Conservation (phyloP, 2,888 invertebrate species). For the Hyppa rectilinea region DNA sequence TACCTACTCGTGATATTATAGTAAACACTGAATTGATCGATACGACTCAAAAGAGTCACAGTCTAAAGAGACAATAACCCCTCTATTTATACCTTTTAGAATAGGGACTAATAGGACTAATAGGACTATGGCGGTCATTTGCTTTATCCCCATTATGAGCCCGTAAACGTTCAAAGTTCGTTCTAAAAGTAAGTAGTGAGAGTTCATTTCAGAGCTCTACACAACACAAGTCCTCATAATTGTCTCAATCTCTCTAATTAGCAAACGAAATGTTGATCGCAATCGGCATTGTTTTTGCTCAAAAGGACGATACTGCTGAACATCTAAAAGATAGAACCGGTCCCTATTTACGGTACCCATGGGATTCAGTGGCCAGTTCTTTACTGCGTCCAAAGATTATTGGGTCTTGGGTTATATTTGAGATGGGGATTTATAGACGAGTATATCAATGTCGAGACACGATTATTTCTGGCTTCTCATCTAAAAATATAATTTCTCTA, state of each 20-base stretch:
- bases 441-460: background rate
- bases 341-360: conserved; percentile 28
- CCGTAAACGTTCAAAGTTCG: conserved; percentile 31
- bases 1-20: background rate
- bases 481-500: background rate
- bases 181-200: conserved; percentile 20
- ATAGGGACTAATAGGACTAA: conserved; percentile 43
- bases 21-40: background rate
- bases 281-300: conserved; percentile 10
- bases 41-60: background rate
- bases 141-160: conserved; percentile 32
- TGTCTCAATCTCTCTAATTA: conserved; percentile 29
- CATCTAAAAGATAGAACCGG: conserved; percentile 38
- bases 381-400: conserved; percentile 25
- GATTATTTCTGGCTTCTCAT: conserved; percentile 3
- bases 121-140: conserved; percentile 27
- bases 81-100: conserved; percentile 23
- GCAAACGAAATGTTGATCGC: conserved; percentile 30
- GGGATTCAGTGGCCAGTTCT: conserved; percentile 33
- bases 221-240: conserved; percentile 28
- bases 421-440: conserved; percentile 24
- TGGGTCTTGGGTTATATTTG: conserved; percentile 18
- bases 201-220: conserved; percentile 12
- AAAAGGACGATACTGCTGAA: conserved; percentile 21
- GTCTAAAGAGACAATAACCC: conserved; percentile 13